A percentile compares a stretch with the other conserved stretches of the same genome.
phyloP scores from a whole-genome alignment of 2,888 invertebrate species.

The Drosophila nigricruria region DNA sequence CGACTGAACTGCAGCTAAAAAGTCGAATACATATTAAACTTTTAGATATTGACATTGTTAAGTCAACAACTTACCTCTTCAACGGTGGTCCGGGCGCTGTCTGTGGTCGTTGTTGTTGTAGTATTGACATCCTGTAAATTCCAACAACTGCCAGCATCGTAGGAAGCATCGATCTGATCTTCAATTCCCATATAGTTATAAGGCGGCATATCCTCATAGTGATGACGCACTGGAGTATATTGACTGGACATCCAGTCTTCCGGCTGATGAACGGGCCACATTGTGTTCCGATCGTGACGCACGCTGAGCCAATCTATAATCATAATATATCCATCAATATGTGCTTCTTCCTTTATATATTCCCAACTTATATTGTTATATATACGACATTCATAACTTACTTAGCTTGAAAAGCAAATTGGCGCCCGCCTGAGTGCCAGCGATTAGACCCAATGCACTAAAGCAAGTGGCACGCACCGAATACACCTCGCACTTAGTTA shows the following conservation, averaged over 20 bases:
- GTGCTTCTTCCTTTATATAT: neutral
- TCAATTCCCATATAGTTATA: constrained; percentile 84
- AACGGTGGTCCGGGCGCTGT: constrained; percentile 69
- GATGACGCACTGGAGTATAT: constrained; percentile 85
- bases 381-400: constrained; percentile 77
- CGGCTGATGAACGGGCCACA: constrained; percentile 91
- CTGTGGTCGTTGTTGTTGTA: constrained; percentile 77
- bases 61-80: constrained; percentile 58
- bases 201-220: constrained; percentile 84
- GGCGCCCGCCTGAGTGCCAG: constrained; percentile 93
- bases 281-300: constrained; percentile 91
- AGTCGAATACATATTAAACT: neutral
- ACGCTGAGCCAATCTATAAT: constrained; percentile 90
- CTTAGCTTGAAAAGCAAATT: constrained; percentile 91
- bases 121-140: constrained; percentile 82
- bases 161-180: constrained; percentile 84
- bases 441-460: constrained; percentile 92
- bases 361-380: neutral
- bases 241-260: constrained; percentile 87
- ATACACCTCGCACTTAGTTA: constrained; percentile 93
- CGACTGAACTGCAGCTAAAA: constrained; percentile 25
- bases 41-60: constrained; percentile 14
- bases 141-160: constrained; percentile 83
- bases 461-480: constrained; percentile 96
- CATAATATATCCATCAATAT: neutral